Conservation (phyloP, 2,888 invertebrate species). For the Drosophila flavopinicola region DNA sequence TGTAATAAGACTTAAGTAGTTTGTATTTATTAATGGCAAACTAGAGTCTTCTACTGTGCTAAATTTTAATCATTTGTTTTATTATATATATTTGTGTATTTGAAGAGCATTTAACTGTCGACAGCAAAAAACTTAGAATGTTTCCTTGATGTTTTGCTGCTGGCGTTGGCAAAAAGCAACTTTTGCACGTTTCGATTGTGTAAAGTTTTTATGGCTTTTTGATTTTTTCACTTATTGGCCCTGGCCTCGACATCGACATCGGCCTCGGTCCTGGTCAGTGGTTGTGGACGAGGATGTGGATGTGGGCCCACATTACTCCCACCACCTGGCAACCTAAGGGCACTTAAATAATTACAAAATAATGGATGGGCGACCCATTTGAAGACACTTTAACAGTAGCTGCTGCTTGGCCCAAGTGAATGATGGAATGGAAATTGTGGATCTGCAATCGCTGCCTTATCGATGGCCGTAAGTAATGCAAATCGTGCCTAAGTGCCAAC, state of each 20-base stretch:
- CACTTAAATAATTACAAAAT: slow-evolving; percentile 80
- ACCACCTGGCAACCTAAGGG: slow-evolving; percentile 42
- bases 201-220: slow-evolving; percentile 82
- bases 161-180: slow-evolving; percentile 76
- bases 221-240: slow-evolving; percentile 81
- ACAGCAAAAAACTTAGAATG: not conserved
- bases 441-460: slow-evolving; percentile 21
- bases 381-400: slow-evolving; percentile 34
- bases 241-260: too few relatives aligned
- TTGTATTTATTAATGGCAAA: too few relatives aligned
- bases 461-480: slow-evolving; percentile 63
- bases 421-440: slow-evolving; percentile 22
- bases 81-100: too few relatives aligned
- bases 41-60: too few relatives aligned
- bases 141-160: slow-evolving; percentile 42
- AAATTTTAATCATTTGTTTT: too few relatives aligned
- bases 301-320: slow-evolving; percentile 3
- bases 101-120: slow-evolving; percentile 3
- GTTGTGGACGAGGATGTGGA: slow-evolving; percentile 1
- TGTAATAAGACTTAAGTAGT: too few relatives aligned
- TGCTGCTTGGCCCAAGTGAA: slow-evolving; percentile 30
- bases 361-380: slow-evolving; percentile 57
- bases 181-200: slow-evolving; percentile 82
- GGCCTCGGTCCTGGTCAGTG: not conserved
- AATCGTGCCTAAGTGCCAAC: slow-evolving; percentile 72